Conservation (phyloP, 2,113 vertebrate species). For the Petaurus breviceps region DNA sequence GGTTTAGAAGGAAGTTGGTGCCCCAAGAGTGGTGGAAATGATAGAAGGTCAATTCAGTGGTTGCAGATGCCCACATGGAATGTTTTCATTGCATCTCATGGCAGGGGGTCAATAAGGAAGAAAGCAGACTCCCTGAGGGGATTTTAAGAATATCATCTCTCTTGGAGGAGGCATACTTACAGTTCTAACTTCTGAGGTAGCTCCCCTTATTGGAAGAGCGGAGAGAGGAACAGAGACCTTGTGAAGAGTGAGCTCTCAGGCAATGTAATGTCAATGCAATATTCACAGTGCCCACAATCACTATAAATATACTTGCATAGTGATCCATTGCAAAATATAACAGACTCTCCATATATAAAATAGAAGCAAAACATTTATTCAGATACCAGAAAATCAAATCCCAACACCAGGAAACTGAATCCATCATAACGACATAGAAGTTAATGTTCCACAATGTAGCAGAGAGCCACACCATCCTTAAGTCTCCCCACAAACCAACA, state of each 20-base stretch:
- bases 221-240: neutral
- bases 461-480: too few species aligned
- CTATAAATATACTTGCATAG: too few species aligned
- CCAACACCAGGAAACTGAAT: too few species aligned
- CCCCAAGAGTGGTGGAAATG: neutral
- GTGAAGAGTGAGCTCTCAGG: neutral
- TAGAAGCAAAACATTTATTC: too few species aligned
- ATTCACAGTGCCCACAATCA: too few species aligned
- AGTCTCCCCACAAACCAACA: too few species aligned
- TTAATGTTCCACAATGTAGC: too few species aligned
- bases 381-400: too few species aligned
- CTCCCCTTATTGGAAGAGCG: neutral
- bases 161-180: neutral
- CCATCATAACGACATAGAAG: too few species aligned
- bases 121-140: neutral
- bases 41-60: neutral
- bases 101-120: neutral
- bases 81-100: neutral
- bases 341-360: too few species aligned
- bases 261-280: too few species aligned
- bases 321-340: too few species aligned
- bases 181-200: neutral
- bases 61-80: neutral
- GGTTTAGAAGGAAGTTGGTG: neutral
- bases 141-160: neutral